phyloP scores from a whole-genome alignment of 2,797 vertebrate genomes.

The Sciaenops ocellatus region DNA sequence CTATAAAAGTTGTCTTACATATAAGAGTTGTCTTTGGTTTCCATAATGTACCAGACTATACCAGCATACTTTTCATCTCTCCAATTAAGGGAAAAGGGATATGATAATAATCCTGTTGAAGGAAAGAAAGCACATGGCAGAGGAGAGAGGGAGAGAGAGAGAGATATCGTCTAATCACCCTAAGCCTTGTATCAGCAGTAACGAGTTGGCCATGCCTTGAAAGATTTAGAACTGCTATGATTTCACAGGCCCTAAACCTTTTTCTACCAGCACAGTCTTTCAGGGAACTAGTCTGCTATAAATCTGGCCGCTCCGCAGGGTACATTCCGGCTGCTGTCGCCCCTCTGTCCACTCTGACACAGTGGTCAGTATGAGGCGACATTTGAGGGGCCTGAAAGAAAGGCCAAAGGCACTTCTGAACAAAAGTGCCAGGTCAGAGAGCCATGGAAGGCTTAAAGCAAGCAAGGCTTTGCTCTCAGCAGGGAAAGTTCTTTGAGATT shows the following conservation, averaged over 20 bases:
- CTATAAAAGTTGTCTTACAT: background rate
- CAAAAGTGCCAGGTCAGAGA: slow-evolving; percentile 68
- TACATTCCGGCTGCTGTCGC: slow-evolving; percentile 40
- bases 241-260: slow-evolving; percentile 72
- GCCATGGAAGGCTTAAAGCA: slow-evolving; percentile 51
- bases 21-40: slow-evolving; percentile 19
- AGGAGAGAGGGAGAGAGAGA: slow-evolving; percentile 47
- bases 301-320: slow-evolving; percentile 45
- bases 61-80: slow-evolving; percentile 66
- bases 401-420: slow-evolving; percentile 62
- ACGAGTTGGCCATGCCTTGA: slow-evolving; percentile 67
- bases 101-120: slow-evolving; percentile 79
- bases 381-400: slow-evolving; percentile 54
- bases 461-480: slow-evolving; percentile 70
- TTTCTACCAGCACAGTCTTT: slow-evolving; percentile 52
- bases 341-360: slow-evolving; percentile 49
- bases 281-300: slow-evolving; percentile 50
- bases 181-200: slow-evolving; percentile 76
- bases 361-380: slow-evolving; percentile 59
- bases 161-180: slow-evolving; percentile 75
- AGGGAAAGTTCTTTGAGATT: slow-evolving; percentile 66
- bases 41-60: slow-evolving; percentile 32
- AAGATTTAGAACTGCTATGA: slow-evolving; percentile 76
- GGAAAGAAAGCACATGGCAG: slow-evolving; percentile 63
- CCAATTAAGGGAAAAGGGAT: slow-evolving; percentile 73